These are phyloP conservation scores for Nanorana parkeri DNA, from an alignment of 2,113 vertebrate species.

Conservation along the genomic window DNA sequence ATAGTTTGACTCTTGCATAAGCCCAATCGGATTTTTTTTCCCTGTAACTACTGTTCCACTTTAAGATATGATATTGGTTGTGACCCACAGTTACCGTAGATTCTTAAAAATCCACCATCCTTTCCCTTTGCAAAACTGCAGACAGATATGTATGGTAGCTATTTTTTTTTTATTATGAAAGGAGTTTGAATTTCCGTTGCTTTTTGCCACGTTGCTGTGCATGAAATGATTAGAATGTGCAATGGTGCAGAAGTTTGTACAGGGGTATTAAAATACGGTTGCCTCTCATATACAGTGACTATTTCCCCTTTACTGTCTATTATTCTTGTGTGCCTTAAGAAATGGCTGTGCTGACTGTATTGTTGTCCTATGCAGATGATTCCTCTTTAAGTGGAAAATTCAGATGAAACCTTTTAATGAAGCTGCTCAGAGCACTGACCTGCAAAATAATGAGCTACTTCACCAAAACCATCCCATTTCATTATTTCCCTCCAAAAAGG, in stretches of 20 bases:
- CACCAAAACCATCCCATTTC: neutral
- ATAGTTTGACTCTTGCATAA: too few species aligned
- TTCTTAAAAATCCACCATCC: too few species aligned
- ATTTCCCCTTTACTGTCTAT: conserved; percentile 86
- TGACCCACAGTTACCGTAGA: too few species aligned
- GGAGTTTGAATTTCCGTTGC: too few species aligned
- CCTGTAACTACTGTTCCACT: too few species aligned
- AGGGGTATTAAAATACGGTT: neutral
- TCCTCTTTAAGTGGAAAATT: neutral
- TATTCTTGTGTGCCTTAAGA: conserved; percentile 83
- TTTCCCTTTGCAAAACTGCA: too few species aligned
- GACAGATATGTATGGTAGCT: too few species aligned
- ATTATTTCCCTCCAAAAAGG: neutral
- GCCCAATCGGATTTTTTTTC: too few species aligned
- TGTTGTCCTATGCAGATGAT: conserved; percentile 80
- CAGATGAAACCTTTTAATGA: too few species aligned
- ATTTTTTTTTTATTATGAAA: too few species aligned
- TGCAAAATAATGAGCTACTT: conserved; percentile 22
- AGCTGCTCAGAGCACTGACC: conserved; percentile 73
- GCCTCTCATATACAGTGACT: conserved; percentile 38
- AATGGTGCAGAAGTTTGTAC: conserved; percentile 1
- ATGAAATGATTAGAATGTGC: neutral
- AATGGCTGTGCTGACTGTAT: conserved; percentile 85
- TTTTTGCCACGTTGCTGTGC: conserved; percentile 36
- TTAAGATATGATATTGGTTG: too few species aligned